phyloP scores from a whole-genome alignment of 2,888 invertebrate species.

The Dryococelus australis region DNA sequence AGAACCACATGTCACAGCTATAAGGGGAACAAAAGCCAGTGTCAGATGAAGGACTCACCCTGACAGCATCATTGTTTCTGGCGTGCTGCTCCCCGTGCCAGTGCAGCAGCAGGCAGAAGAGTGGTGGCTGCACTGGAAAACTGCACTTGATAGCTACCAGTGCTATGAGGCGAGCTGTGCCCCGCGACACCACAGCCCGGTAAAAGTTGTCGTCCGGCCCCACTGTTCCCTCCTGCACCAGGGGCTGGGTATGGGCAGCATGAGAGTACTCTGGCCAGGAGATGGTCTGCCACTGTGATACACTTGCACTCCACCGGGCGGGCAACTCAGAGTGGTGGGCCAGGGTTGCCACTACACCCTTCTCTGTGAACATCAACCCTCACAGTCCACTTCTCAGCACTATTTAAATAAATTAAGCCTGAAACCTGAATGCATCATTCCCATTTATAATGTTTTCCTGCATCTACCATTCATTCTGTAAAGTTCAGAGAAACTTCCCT shows the following conservation, averaged over 20 bases:
- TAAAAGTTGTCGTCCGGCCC: constrained; percentile 74
- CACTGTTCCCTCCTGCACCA: constrained; percentile 67
- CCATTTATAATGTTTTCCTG: too few species aligned
- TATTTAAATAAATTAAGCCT: too few species aligned
- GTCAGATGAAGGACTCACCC: constrained; percentile 59
- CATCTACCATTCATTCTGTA: too few species aligned
- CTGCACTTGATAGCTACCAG: constrained; percentile 81
- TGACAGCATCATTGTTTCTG: constrained; percentile 72
- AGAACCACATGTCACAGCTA: too few species aligned
- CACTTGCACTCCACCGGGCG: constrained; percentile 56
- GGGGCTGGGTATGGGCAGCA: constrained; percentile 61
- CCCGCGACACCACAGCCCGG: constrained; percentile 79
- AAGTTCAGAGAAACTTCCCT: too few species aligned
- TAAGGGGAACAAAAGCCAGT: too few species aligned
- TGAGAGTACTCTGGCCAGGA: constrained; percentile 73
- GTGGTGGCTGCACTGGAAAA: constrained; percentile 80
- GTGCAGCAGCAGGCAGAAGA: constrained; percentile 77
- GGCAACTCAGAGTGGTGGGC: constrained; percentile 52
- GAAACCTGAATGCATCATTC: too few species aligned
- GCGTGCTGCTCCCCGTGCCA: constrained; percentile 75
- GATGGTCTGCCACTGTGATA: constrained; percentile 75
- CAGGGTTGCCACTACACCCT: constrained; percentile 52
- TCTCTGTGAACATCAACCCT: constrained; percentile 52
- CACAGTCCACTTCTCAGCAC: neutral
- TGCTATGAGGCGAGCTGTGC: constrained; percentile 80